Base-by-base conservation (phyloP, 2,797 vertebrate species). In the Xyrichtys novacula region DNA sequence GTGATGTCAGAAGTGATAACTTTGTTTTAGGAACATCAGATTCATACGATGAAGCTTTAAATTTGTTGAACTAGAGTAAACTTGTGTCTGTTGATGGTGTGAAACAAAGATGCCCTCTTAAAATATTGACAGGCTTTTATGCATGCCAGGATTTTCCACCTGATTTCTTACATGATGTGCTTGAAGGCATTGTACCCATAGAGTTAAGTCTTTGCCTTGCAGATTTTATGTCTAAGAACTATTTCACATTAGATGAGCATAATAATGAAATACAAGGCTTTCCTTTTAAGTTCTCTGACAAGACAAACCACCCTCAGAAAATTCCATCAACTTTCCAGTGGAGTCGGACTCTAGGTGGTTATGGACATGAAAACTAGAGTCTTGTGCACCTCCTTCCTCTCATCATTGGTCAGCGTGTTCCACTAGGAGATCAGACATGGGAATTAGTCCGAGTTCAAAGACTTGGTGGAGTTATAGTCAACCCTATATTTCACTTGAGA, bases 81-180 rank as follows among this genome's bases (percentile, higher is more conserved):
- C 29, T 36, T 46, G n/a, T 19, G 20, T 22, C 36, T 46, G 29
- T 54, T 54, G 62, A 65, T 54, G 62, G 50, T 54, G 62, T 54
- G 44, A 65, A 65, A 54, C 28, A 4, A 43, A 55, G 52, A 42
- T 44, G 55, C 28, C 65, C 65, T 32, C 28, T 49, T 23, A 50
- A 67, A 19, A 67, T 8, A 40, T 19, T 67, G 36, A 16, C 44
- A 40, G 44, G 65, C 42, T 58, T 67, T 32, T 49, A 70, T 32
- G 32, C 36, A 31, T 74, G 63, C 20, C 3, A 42, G 50, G 50
- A 50, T 5, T 66, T 74, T 42, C 71, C 63, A 60, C 63, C 63
- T 25, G 71, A 74, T 16, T 60, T 66, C 17, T 14, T 66, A 32
- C 71, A 61, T 38, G 57, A 67, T 62, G 42, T 62, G 10, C 36